Evolutionary conservation across 1,140 invertebrate genomes (phyloP).

Genomic region (Pentalonia nigronervosa): DNA sequence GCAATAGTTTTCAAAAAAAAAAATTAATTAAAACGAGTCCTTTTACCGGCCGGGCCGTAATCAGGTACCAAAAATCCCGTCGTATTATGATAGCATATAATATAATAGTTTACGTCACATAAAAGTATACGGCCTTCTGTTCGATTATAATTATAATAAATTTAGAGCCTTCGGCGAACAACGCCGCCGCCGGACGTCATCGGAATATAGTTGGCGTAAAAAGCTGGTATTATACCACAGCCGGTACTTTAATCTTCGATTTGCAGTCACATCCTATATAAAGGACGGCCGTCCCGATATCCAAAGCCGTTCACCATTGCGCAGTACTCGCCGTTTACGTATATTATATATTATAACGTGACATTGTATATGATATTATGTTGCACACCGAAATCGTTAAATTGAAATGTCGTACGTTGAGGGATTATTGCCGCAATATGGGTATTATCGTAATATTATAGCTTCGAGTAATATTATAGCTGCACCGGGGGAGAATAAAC

Average conservation of each 20-base stretch:
- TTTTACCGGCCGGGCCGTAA: not conserved
- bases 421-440: not conserved
- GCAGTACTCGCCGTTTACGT: not conserved
- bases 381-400: not conserved
- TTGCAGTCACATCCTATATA: conserved; percentile 11
- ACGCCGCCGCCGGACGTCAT: not conserved
- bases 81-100: not conserved
- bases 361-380: not conserved
- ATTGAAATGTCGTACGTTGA: not conserved
- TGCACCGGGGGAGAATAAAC: not conserved
- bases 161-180: not conserved
- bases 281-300: not conserved
- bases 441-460: no score
- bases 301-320: not conserved
- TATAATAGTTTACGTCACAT: not conserved
- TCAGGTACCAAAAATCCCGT: not conserved
- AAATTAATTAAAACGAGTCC: not conserved
- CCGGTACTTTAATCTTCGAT: not conserved
- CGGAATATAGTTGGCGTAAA: not conserved
- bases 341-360: not conserved
- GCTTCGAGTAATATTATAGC: not conserved
- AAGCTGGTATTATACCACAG: not conserved
- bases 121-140: not conserved
- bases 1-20: not conserved
- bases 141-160: not conserved